phyloP scores from a whole-genome alignment of 1,140 invertebrate species.

The Heliconius nattereri region DNA sequence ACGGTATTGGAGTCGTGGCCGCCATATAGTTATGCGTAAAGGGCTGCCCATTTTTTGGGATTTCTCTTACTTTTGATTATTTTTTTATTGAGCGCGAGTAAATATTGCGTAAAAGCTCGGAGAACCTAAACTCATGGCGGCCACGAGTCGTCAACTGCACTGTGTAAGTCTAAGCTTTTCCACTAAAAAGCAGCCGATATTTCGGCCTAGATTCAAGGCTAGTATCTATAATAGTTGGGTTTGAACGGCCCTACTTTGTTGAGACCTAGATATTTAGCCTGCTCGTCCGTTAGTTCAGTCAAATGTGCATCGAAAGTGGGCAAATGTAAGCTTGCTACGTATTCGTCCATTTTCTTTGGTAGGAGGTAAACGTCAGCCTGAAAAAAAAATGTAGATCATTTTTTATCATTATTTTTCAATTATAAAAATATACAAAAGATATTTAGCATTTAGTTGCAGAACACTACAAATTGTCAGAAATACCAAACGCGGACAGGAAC shows the following conservation, averaged over 20 bases:
- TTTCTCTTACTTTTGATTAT: too few relatives aligned
- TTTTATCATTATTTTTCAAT: too few relatives aligned
- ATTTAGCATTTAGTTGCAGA: too few relatives aligned
- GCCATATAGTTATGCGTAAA: too few relatives aligned
- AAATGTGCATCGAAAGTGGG: conserved; percentile 98
- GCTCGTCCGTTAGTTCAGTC: conserved; percentile 97
- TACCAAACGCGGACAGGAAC: too few relatives aligned
- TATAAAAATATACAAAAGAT: too few relatives aligned
- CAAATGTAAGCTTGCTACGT: conserved; percentile 97
- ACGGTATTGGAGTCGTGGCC: too few relatives aligned
- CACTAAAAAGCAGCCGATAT: conserved; percentile 16
- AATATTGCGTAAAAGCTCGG: not conserved
- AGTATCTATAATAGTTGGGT: conserved; percentile 97
- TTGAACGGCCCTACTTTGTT: conserved; percentile 99
- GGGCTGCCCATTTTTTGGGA: too few relatives aligned
- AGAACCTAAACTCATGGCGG: too few relatives aligned
- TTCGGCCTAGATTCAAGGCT: conserved; percentile 38
- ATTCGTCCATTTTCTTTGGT: conserved; percentile 99
- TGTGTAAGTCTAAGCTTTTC: not conserved
- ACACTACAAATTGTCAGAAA: too few relatives aligned
- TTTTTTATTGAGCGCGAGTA: too few relatives aligned
- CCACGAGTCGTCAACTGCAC: too few relatives aligned
- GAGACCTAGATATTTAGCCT: conserved; percentile 98
- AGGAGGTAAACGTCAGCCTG: conserved; percentile 96
- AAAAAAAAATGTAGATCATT: conserved; percentile 21